These are phyloP conservation scores for Drosophila birchii DNA, from an alignment of 2,888 invertebrate genomes.

Conservation along the genomic window DNA sequence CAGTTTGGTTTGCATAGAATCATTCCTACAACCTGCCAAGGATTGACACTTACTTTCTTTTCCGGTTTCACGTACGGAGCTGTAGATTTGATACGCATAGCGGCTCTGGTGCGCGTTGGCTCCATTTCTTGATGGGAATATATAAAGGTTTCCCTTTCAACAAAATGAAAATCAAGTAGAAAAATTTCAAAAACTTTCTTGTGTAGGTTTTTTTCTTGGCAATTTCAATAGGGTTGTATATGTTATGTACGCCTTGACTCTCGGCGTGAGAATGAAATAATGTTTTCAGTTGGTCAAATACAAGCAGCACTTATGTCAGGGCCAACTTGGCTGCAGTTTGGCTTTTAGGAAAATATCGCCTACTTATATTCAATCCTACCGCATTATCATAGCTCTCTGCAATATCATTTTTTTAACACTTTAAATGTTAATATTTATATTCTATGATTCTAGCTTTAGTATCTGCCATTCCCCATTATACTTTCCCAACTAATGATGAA, in stretches of 20 bases:
- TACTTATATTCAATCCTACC: background rate
- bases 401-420: background rate
- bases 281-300: background rate
- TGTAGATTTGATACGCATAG: constrained; percentile 38
- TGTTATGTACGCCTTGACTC: constrained; percentile 41
- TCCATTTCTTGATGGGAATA: constrained; percentile 45
- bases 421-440: too few relatives aligned
- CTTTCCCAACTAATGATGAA: background rate
- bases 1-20: background rate
- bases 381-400: background rate
- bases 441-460: too few relatives aligned
- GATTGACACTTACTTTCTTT: constrained; percentile 48
- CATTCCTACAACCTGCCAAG: background rate
- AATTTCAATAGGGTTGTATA: constrained; percentile 24
- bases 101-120: constrained; percentile 33
- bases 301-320: constrained; percentile 18
- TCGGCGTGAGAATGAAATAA: constrained; percentile 41
- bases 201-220: constrained; percentile 9
- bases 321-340: constrained; percentile 36
- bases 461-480: too few relatives aligned
- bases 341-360: background rate
- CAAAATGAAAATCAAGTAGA: background rate
- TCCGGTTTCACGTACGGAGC: background rate
- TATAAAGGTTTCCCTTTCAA: background rate
- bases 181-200: background rate